Evolutionary conservation across 2,888 invertebrate genomes (phyloP).

Genomic region (Cynaeus angustus): DNA sequence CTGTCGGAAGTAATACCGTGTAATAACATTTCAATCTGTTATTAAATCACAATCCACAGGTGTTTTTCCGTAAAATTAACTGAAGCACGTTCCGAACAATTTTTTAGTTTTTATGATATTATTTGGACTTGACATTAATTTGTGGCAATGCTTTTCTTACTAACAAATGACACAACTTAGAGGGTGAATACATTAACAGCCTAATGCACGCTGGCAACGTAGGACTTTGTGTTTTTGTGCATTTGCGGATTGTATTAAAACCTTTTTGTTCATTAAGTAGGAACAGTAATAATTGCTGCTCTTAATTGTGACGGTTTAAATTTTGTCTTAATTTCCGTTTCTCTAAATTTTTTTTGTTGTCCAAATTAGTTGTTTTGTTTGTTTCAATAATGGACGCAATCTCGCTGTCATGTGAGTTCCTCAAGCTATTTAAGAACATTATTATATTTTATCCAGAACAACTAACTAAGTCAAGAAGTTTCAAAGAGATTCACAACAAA

Average conservation of each 20-base stretch:
- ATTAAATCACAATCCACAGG: constrained; percentile 62
- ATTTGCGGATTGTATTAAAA: constrained; percentile 32
- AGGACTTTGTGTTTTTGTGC: constrained; percentile 31
- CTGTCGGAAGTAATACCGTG: constrained; percentile 59
- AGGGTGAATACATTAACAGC: constrained; percentile 48
- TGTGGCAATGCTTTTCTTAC: constrained; percentile 33
- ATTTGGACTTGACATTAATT: constrained; percentile 36
- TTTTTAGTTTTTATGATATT: constrained; percentile 29
- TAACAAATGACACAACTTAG: constrained; percentile 35
- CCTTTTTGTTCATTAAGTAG: constrained; percentile 21
- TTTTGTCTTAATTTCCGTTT: constrained; percentile 10
- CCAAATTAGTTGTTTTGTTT: no score
- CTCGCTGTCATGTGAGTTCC: neutral
- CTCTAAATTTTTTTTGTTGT: constrained; percentile 6
- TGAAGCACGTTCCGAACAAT: constrained; percentile 38
- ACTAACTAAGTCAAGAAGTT: neutral
- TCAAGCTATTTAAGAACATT: neutral
- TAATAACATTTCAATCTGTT: constrained; percentile 61
- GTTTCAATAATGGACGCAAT: neutral
- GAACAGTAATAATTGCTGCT: constrained; percentile 33
- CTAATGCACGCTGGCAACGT: constrained; percentile 37
- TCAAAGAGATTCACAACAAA: constrained; percentile 5
- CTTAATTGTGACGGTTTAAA: constrained; percentile 16
- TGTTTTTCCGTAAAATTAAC: constrained; percentile 54
- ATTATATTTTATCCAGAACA: neutral